Evolutionary conservation across 2,888 invertebrate species (phyloP), one percentile per base, ranked within the genome.

Genomic region (Sussaba pulchella): DNA sequence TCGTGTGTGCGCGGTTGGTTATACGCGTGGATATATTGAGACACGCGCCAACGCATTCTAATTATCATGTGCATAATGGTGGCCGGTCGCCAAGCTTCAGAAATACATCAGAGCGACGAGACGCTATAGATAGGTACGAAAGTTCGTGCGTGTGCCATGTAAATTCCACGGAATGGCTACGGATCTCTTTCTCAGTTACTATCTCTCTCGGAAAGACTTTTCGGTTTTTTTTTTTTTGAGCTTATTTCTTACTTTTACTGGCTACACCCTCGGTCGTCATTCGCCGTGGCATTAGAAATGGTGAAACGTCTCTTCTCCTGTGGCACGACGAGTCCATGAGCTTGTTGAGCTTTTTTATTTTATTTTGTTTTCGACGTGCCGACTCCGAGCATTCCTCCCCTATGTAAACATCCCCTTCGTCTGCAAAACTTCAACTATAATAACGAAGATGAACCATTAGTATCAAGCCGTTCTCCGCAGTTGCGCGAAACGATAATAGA

Each of bases 21-120:
- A 63, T 69, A 78, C 86, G 88, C 87, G 88, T 87, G 88, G 90
- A 91, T 92, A 92, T 91, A 92, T 92, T 91, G 91, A 92, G 91
- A 92, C 90, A 92, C 91, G 91, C 91, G 91, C 92, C 90, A 92
- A 92, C 92, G 91, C 91, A 92, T 91, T 92, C 92, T 92, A 92
- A 92, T 92, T 92, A 92, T 92, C 92, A 92, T 92, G 91, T 90
- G 91, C 90, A 92, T 91, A 92, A 92, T 92, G 91, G 90, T 92
- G 92, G 92, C 90, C 82, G 81, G 84, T 89, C 86, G 92, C 92
- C 92, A 92, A 92, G 90, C 90, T 89, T 91, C 90, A 90, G 90
- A 92, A 92, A 92, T 92, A 92, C 90, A 91, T 90, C 90, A 89
- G 89, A 87, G 86, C 82, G 74, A 57, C 61, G 78, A 78, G 70